A percentile compares a stretch with the other conserved stretches of the same genome.
Conservation (phyloP, 2,113 vertebrate genomes). For the Myocastor coypus region DNA sequence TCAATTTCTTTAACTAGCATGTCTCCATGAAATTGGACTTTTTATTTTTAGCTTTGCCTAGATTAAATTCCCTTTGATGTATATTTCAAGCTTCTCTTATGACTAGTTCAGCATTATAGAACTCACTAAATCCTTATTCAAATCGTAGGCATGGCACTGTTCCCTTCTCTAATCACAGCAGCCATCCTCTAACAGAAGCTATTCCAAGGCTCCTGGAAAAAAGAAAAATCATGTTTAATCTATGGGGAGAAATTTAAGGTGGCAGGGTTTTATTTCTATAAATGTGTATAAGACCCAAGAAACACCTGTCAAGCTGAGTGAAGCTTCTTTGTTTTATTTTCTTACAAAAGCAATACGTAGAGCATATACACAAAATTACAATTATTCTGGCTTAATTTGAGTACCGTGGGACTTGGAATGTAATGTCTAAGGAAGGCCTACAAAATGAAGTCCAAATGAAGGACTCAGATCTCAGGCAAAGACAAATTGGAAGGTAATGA, state of each 20-base stretch:
- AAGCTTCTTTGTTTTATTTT: slow-evolving; percentile 50
- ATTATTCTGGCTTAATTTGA: slow-evolving; percentile 56
- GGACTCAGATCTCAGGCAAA: slow-evolving; percentile 57
- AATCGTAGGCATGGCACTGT: slow-evolving; percentile 63
- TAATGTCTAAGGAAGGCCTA: slow-evolving; percentile 36
- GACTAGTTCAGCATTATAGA: slow-evolving; percentile 64
- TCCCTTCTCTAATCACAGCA: slow-evolving; percentile 67
- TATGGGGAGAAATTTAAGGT: slow-evolving; percentile 72
- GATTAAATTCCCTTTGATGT: slow-evolving; percentile 80
- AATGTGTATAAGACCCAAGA: slow-evolving; percentile 35
- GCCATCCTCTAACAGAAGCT: slow-evolving; percentile 53
- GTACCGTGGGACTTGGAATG: background rate
- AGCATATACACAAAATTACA: background rate
- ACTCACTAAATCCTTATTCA: slow-evolving; percentile 66
- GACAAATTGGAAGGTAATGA: slow-evolving; percentile 56
- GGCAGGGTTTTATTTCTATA: slow-evolving; percentile 65
- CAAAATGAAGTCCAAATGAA: slow-evolving; percentile 68
- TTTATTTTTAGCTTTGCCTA: slow-evolving; percentile 76
- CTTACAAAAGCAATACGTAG: slow-evolving; percentile 33
- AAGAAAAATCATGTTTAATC: slow-evolving; percentile 55
- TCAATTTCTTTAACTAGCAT: slow-evolving; percentile 62
- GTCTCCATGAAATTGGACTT: slow-evolving; percentile 62
- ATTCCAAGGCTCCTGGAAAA: background rate
- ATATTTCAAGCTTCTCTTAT: slow-evolving; percentile 75
- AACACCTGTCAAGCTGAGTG: background rate